Evolutionary conservation across 2,113 vertebrate genomes (phyloP).

Genomic region (Anser cygnoides): DNA sequence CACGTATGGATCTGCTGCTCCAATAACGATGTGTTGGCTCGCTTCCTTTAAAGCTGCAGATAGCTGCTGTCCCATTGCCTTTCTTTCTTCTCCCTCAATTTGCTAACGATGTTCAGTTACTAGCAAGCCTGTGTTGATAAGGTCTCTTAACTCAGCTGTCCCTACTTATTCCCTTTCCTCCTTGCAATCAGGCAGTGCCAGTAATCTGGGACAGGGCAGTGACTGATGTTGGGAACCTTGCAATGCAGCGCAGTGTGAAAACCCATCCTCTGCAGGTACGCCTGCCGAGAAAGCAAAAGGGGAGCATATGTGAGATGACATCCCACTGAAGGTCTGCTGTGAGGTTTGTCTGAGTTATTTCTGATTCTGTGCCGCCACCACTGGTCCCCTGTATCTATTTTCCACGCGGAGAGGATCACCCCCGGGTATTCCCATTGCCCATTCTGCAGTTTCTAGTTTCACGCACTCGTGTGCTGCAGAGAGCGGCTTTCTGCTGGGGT

Average conservation of each 20-base stretch:
- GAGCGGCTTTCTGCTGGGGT: not conserved
- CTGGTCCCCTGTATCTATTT: not conserved
- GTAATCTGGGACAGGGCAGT: not conserved
- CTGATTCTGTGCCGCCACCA: not conserved
- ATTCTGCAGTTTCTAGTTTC: not conserved
- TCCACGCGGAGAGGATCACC: not conserved
- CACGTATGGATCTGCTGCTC: not conserved
- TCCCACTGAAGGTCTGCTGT: not conserved
- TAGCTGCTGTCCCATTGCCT: not conserved
- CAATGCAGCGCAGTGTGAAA: accelerated
- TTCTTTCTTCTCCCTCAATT: not conserved
- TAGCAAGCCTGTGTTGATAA: not conserved
- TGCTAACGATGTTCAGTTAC: not conserved
- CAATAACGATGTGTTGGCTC: not conserved
- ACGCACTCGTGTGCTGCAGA: not conserved
- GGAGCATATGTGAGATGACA: not conserved
- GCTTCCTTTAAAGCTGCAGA: not conserved
- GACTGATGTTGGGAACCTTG: not conserved
- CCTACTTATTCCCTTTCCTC: not conserved
- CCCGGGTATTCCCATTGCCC: not conserved
- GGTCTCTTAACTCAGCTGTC: not conserved
- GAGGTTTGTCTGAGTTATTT: not conserved
- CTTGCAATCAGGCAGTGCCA: not conserved
- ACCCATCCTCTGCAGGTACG: no score
- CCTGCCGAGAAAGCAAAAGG: not conserved